Evolutionary conservation across 1,140 invertebrate genomes (phyloP).

Genomic region (Brachionus koreanus): DNA sequence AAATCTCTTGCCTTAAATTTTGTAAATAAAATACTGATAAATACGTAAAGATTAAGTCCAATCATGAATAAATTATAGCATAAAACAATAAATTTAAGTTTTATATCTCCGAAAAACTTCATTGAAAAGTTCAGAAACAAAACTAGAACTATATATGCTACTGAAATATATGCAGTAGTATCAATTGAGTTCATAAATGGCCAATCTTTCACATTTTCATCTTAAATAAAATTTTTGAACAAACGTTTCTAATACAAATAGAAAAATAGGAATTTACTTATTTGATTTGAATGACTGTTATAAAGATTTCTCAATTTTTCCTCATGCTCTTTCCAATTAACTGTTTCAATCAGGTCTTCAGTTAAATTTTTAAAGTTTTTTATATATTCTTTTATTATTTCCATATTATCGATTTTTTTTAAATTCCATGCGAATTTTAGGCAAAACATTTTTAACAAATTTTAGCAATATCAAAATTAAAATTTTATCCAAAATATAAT

Average conservation of each 20-base stretch:
- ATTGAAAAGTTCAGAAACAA: not conserved
- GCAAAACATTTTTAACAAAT: not conserved
- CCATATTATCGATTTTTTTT: not conserved
- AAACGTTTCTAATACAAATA: not conserved
- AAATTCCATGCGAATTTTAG: not conserved
- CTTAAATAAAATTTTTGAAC: not conserved
- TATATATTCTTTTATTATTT: not conserved
- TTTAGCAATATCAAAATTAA: not conserved
- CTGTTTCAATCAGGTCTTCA: not conserved
- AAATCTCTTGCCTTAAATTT: conserved; percentile 8
- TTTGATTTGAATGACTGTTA: not conserved
- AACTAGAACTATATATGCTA: not conserved
- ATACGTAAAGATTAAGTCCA: not conserved
- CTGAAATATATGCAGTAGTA: not conserved
- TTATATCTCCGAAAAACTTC: conserved; percentile 13
- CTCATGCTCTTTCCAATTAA: not conserved
- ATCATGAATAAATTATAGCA: conserved; percentile 4
- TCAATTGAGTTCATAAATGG: conserved; percentile 13
- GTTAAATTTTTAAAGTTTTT: not conserved
- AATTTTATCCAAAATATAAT: not conserved
- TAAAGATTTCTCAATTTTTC: not conserved
- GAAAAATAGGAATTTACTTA: not conserved
- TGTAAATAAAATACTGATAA: not conserved
- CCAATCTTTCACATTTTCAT: conserved; percentile 12
- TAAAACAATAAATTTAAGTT: conserved; percentile 20